phyloP scores from a whole-genome alignment of 2,888 invertebrate genomes.

The Spodoptera picta region DNA sequence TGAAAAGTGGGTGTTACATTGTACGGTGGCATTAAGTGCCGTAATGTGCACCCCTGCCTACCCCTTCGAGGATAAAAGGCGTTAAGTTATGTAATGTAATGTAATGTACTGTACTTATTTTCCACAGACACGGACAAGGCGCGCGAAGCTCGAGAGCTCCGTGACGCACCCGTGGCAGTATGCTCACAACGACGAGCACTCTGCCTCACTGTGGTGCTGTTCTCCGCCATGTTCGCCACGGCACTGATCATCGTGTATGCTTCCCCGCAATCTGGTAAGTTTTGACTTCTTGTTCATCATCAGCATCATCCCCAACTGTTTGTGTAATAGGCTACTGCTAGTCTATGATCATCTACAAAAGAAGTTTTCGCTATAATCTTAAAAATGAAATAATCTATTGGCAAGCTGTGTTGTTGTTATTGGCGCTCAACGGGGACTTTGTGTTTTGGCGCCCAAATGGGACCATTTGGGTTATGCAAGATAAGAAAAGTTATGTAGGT shows the following conservation, averaged over 20 bases:
- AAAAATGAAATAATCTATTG: neutral
- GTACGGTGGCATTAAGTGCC: too few relatives aligned
- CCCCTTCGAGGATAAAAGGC: too few relatives aligned
- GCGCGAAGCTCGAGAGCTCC: conserved; percentile 78
- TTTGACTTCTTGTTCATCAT: neutral
- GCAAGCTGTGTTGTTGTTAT: neutral
- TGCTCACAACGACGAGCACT: conserved; percentile 96
- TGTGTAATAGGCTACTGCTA: too few relatives aligned
- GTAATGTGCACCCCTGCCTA: too few relatives aligned
- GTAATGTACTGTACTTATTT: neutral
- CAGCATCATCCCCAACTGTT: too few relatives aligned
- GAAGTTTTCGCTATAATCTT: too few relatives aligned
- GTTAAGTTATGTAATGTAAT: too few relatives aligned
- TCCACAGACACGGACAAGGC: conserved; percentile 82
- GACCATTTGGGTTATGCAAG: neutral
- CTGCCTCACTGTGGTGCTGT: conserved; percentile 93
- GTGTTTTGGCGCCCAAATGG: conserved; percentile 1
- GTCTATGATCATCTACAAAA: too few relatives aligned
- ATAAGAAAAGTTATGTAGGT: too few relatives aligned
- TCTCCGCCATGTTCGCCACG: conserved; percentile 93
- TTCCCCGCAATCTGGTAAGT: conserved; percentile 94
- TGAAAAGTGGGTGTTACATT: too few relatives aligned
- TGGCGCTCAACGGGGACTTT: conserved; percentile 12
- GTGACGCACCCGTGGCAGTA: conserved; percentile 92
- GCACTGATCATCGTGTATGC: conserved; percentile 97